A percentile compares a stretch with the other conserved stretches of the same genome.
Evolutionary conservation across 2,888 invertebrate genomes (phyloP).

Genomic region (Venustoraphidia nigricollis): DNA sequence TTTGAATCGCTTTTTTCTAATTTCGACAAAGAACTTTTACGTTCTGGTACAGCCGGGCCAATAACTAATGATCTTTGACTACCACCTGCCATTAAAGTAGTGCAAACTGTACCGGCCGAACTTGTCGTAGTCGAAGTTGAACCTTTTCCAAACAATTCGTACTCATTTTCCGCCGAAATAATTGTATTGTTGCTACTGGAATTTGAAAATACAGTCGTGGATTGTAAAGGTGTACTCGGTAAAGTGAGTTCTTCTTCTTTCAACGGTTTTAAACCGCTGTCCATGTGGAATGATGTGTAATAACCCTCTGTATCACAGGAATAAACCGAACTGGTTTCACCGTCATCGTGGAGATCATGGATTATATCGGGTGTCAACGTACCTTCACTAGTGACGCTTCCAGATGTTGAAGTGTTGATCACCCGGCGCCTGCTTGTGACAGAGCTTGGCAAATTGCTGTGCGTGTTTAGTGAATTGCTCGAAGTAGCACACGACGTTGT

Average conservation of each 20-base stretch:
- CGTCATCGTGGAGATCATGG: constrained; percentile 64
- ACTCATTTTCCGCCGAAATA: constrained; percentile 69
- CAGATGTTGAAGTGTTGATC: constrained; percentile 61
- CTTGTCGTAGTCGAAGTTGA: constrained; percentile 84
- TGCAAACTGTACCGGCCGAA: constrained; percentile 80
- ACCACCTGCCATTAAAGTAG: constrained; percentile 56
- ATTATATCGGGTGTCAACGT: constrained; percentile 73
- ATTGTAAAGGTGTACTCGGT: constrained; percentile 57
- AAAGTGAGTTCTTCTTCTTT: constrained; percentile 51
- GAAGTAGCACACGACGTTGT: constrained; percentile 51
- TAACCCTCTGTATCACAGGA: constrained; percentile 96
- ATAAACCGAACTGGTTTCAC: constrained; percentile 80
- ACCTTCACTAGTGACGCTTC: constrained; percentile 73
- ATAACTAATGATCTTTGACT: constrained; percentile 44
- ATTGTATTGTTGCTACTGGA: constrained; percentile 55
- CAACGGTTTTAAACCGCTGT: constrained; percentile 77
- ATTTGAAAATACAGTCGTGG: constrained; percentile 51
- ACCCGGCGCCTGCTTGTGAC: constrained; percentile 47
- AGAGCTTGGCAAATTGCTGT: constrained; percentile 48
- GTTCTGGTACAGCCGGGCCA: constrained; percentile 67
- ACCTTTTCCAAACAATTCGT: constrained; percentile 81
- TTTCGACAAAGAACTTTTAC: constrained; percentile 59
- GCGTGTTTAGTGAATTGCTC: constrained; percentile 50
- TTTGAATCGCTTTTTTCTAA: constrained; percentile 25
- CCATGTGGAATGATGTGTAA: constrained; percentile 94